phyloP scores from a whole-genome alignment of 1,140 invertebrate genomes.

The Drosophila azteca region DNA sequence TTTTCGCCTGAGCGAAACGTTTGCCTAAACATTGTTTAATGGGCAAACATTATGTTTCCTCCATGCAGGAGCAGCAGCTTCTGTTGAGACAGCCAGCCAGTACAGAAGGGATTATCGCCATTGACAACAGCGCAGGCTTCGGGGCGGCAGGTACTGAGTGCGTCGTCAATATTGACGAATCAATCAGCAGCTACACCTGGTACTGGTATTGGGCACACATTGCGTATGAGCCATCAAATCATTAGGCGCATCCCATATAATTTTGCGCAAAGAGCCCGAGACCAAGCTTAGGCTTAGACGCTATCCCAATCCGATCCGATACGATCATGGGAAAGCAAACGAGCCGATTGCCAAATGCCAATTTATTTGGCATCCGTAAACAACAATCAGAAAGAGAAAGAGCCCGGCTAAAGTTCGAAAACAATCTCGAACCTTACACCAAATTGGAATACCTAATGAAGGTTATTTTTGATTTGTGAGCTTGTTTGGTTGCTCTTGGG shows the following conservation, averaged over 20 bases:
- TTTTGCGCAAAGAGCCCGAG: conserved; percentile 38
- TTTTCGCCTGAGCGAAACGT: conserved; percentile 56
- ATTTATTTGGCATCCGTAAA: conserved; percentile 62
- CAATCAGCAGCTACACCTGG: conserved; percentile 58
- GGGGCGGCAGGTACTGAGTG: conserved; percentile 48
- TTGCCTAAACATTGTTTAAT: conserved; percentile 51
- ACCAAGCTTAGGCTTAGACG: conserved; percentile 17
- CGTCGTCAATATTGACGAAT: conserved; percentile 73
- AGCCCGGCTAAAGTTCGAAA: conserved; percentile 12
- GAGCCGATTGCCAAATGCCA: conserved; percentile 67
- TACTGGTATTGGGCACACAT: conserved; percentile 61
- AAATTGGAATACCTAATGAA: conserved; percentile 48
- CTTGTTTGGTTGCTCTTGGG: conserved; percentile 32
- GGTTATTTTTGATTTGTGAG: conserved; percentile 35
- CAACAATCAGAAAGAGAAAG: conserved; percentile 21
- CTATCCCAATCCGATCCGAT: conserved; percentile 20
- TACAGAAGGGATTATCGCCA: conserved; percentile 1
- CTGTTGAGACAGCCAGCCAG: conserved; percentile 7
- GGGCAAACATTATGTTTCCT: conserved; percentile 48
- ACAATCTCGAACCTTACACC: conserved; percentile 16
- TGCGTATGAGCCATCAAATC: conserved; percentile 75
- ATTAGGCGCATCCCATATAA: conserved; percentile 67
- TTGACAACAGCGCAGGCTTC: conserved; percentile 50
- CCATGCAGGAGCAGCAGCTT: conserved; percentile 9
- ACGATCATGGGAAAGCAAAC: conserved; percentile 47